A percentile compares a stretch with the other conserved stretches of the same genome.
Evolutionary conservation across 1,140 invertebrate species (phyloP).

Genomic region (Diabrotica undecimpunctata): DNA sequence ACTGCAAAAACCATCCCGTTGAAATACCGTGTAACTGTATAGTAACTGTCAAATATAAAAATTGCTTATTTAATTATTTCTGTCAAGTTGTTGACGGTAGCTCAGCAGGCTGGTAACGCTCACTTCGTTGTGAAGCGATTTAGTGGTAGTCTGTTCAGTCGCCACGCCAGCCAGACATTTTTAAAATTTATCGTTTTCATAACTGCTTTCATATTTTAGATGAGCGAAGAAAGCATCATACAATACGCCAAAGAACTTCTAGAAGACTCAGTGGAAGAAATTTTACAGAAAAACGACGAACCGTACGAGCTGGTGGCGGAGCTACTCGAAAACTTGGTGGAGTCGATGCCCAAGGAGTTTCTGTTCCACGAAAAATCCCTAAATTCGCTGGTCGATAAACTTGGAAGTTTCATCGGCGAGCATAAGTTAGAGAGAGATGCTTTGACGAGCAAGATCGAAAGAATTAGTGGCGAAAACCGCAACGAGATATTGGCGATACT

Average conservation of each 20-base stretch:
- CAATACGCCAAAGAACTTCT: constrained; percentile 28
- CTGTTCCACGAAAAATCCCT: constrained; percentile 19
- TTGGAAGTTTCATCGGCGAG: constrained; percentile 20
- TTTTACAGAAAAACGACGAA: constrained; percentile 16
- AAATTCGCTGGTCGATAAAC: constrained; percentile 21
- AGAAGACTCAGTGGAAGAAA: constrained; percentile 31
- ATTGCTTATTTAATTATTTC: too few species aligned
- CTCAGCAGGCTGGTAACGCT: too few species aligned
- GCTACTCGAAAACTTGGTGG: constrained; percentile 27
- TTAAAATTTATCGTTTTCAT: too few species aligned
- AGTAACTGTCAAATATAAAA: too few species aligned
- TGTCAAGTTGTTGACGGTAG: too few species aligned
- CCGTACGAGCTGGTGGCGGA: constrained; percentile 29
- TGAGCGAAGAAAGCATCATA: constrained; percentile 22
- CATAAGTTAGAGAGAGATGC: constrained; percentile 26
- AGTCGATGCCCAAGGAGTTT: constrained; percentile 23
- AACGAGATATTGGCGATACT: constrained; percentile 29
- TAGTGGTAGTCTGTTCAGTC: too few species aligned
- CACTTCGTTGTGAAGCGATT: too few species aligned
- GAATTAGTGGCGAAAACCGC: constrained; percentile 19
- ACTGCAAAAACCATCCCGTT: too few species aligned
- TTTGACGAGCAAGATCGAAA: constrained; percentile 23
- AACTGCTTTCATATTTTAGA: constrained; percentile 17
- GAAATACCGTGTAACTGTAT: too few species aligned
- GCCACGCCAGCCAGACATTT: too few species aligned